Evolutionary conservation across 1,140 invertebrate genomes (phyloP).

Genomic region (Aporrectodea caliginosa): DNA sequence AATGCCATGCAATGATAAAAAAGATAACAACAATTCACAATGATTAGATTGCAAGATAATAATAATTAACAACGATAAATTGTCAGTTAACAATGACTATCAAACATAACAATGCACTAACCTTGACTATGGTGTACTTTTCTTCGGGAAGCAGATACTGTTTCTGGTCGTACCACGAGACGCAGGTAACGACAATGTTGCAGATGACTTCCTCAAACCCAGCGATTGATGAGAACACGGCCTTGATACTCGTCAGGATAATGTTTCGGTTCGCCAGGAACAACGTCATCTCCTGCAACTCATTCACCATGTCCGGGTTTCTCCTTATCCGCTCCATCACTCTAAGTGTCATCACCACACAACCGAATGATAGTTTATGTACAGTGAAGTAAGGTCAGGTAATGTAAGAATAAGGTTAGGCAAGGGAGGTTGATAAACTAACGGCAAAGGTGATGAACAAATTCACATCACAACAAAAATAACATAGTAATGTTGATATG

Average conservation of each 20-base stretch:
- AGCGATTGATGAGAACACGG: slow-evolving; percentile 39
- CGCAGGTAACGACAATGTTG: slow-evolving; percentile 95
- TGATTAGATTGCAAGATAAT: not conserved
- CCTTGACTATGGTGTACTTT: slow-evolving; percentile 98
- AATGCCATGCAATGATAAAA: not conserved
- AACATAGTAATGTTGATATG: too few relatives aligned
- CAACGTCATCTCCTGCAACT: slow-evolving; percentile 75
- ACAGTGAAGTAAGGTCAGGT: too few relatives aligned
- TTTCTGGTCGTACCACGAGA: slow-evolving; percentile 94
- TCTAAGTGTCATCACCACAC: too few relatives aligned
- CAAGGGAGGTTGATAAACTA: too few relatives aligned
- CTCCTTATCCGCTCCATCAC: not conserved
- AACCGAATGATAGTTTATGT: too few relatives aligned
- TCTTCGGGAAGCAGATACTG: slow-evolving; percentile 96
- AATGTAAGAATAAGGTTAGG: too few relatives aligned
- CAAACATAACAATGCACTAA: slow-evolving; percentile 45
- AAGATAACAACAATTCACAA: not conserved
- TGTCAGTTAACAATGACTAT: slow-evolving; percentile 38
- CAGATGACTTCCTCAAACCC: slow-evolving; percentile 90
- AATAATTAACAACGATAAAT: slow-evolving; percentile 12
- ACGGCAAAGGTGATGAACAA: too few relatives aligned
- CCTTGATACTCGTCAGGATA: slow-evolving; percentile 68
- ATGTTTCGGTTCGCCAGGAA: slow-evolving; percentile 98
- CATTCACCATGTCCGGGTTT: not conserved
- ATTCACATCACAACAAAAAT: too few relatives aligned